Evolutionary conservation across 1,140 invertebrate genomes (phyloP).

Genomic region (Microplitis mediator): DNA sequence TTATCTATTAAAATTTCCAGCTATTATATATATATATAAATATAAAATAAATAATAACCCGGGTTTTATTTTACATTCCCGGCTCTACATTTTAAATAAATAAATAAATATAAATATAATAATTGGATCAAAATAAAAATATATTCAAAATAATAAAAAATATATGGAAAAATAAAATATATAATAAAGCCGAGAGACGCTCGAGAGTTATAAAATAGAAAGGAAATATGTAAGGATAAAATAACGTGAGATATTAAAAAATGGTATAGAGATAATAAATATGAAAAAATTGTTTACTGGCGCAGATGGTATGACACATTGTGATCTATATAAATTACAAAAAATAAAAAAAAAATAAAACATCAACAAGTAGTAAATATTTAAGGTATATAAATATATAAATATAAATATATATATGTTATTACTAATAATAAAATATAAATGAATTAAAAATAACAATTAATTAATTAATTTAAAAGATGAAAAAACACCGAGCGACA

Average conservation of each 20-base stretch:
- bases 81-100: too few relatives aligned
- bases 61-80: too few relatives aligned
- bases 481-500: neutral
- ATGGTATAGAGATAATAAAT: constrained; percentile 23
- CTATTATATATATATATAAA: too few relatives aligned
- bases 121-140: neutral
- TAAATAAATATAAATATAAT: neutral
- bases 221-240: constrained; percentile 9
- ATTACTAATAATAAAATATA: constrained; percentile 17
- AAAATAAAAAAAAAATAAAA: constrained; percentile 14
- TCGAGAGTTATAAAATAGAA: constrained; percentile 15
- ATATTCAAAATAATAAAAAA: neutral
- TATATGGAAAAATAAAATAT: neutral
- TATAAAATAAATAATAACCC: too few relatives aligned
- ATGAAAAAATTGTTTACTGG: constrained; percentile 47
- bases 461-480: too few relatives aligned
- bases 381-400: constrained; percentile 43
- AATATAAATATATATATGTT: constrained; percentile 21
- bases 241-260: neutral
- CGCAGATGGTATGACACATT: constrained; percentile 57
- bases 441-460: constrained; percentile 4
- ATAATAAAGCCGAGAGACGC: constrained; percentile 15
- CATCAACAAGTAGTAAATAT: constrained; percentile 57
- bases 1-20: too few relatives aligned
- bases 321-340: constrained; percentile 59